phyloP scores from a whole-genome alignment of 2,888 invertebrate genomes.

The Troides helena region DNA sequence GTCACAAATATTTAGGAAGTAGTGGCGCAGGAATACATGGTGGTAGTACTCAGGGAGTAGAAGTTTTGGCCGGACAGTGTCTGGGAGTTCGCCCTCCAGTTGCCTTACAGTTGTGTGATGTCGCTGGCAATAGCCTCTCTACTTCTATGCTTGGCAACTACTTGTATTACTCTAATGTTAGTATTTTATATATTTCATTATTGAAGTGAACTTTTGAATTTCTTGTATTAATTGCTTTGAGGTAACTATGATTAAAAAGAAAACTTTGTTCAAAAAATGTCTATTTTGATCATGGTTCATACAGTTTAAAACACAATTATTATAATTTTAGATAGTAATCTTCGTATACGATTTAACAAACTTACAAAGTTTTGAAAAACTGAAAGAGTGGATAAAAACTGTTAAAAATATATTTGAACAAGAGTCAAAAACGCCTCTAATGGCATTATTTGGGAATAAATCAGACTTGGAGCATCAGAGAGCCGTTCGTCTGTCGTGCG shows the following conservation, averaged over 20 bases:
- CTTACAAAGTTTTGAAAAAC: slow-evolving; percentile 87
- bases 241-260: not conserved
- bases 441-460: slow-evolving; percentile 85
- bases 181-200: slow-evolving; percentile 38
- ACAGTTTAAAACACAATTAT: too few relatives aligned
- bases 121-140: slow-evolving; percentile 88
- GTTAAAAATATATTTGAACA: slow-evolving; percentile 67
- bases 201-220: not conserved
- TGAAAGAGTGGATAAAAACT: slow-evolving; percentile 85
- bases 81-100: slow-evolving; percentile 70
- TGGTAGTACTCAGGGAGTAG: slow-evolving; percentile 69
- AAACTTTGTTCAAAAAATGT: too few relatives aligned
- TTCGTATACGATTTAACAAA: slow-evolving; percentile 93
- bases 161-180: slow-evolving; percentile 85
- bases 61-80: slow-evolving; percentile 72
- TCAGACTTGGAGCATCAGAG: slow-evolving; percentile 88
- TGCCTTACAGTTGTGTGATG: slow-evolving; percentile 89
- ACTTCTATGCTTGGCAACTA: slow-evolving; percentile 90
- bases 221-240: too few relatives aligned
- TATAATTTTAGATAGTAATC: slow-evolving; percentile 83
- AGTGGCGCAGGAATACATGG: slow-evolving; percentile 35
- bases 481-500: slow-evolving; percentile 82
- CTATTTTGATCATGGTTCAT: too few relatives aligned
- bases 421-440: slow-evolving; percentile 73
- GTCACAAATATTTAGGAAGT: slow-evolving; percentile 65